Evolutionary conservation across 2,888 invertebrate genomes (phyloP), one percentile per base, ranked within the genome.

Genomic region (Megastigmus dorsalis): DNA sequence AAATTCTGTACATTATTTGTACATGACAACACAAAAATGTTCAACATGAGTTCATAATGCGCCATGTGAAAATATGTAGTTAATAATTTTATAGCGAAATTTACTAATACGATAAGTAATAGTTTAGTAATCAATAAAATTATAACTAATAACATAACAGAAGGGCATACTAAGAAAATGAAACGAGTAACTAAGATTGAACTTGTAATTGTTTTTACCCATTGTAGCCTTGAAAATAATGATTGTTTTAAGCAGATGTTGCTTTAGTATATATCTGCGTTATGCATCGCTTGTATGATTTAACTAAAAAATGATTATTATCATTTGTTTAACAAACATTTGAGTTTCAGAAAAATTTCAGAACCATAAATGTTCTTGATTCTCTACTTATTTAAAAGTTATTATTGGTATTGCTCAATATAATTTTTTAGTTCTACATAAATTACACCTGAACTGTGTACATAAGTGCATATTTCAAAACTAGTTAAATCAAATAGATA

Each of bases 1-100:
- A 18, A 18, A 6, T 59, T 59, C 28, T 59, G 18, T 50, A 23
- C 20, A 48, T 13, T 54, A 70, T 20, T 38, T 50, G 45, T 23
- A 48, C 48, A 50, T 65, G 57, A 71, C 63, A 57, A 41, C 26
- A 50, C 23, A 62, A n/a, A 6, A 15, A 62, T 52, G 23, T 41
- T 28, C 3, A 33, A 23, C 20, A 62, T 30, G 55, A n/a, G n/a
- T n/a, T n/a, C 45, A 48, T 30, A 71, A 65, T 50, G 5, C 41
- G 33, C 23, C 48, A 59, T 36, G 9, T n/a, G 3, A 43, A 13
- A 66, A 23, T 23, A 15, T 33, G 10, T 48, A 36, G 30, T 23
- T 15, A 69, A 52, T 28, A 20, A 45, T 71, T 45, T 55, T 33
- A 33, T 23, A n/a, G 43, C n/a, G 15, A 43, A 38, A 45, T 9